Evolutionary conservation across 2,888 invertebrate species (phyloP).

Genomic region (Acronicta leporina): DNA sequence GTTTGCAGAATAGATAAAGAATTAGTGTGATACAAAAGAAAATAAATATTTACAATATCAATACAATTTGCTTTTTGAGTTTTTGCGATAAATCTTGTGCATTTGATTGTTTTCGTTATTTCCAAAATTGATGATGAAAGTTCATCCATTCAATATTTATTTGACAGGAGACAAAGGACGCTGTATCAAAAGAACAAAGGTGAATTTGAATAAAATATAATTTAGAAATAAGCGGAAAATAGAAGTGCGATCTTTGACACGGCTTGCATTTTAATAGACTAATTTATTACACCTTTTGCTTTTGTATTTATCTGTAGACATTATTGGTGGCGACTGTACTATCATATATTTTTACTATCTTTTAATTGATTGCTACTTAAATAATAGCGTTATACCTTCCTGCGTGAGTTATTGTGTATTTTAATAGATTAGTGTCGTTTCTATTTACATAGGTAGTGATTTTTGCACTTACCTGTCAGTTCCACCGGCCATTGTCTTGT

Average conservation of each 20-base stretch:
- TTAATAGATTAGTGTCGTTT: too few relatives aligned
- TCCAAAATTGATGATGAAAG: constrained; percentile 9
- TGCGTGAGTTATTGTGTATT: too few relatives aligned
- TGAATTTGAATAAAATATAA: not conserved
- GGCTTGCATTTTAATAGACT: not conserved
- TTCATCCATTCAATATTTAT: constrained; percentile 22
- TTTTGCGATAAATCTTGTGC: constrained; percentile 19
- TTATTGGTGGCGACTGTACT: too few relatives aligned
- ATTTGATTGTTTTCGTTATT: not conserved
- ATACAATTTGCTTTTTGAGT: too few relatives aligned
- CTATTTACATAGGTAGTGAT: too few relatives aligned
- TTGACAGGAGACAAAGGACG: not conserved
- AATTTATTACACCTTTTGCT: not conserved
- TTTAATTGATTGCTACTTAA: too few relatives aligned
- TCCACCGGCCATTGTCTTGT: constrained; percentile 74
- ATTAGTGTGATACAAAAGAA: too few relatives aligned
- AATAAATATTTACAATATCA: too few relatives aligned
- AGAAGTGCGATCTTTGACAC: not conserved
- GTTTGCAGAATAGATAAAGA: too few relatives aligned
- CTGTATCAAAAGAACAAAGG: not conserved
- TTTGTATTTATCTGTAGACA: too few relatives aligned
- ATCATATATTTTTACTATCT: too few relatives aligned
- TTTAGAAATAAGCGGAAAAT: not conserved
- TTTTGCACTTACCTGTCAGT: constrained; percentile 78
- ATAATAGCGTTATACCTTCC: too few relatives aligned